Evolutionary conservation across 2,888 invertebrate species (phyloP).

Genomic region (Brachyopa scutellaris): DNA sequence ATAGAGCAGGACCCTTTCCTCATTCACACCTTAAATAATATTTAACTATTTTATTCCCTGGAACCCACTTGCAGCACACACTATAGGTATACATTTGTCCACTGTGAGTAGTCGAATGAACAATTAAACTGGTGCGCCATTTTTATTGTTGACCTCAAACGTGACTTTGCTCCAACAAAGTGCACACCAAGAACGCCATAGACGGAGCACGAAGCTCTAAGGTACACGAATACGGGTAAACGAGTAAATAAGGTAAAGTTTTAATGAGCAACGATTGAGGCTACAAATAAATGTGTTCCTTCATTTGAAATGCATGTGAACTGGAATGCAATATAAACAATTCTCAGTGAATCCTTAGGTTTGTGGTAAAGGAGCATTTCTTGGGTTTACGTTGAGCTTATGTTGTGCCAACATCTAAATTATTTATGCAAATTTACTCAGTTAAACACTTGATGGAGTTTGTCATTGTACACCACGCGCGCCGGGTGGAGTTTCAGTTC

Average conservation of each 20-base stretch:
- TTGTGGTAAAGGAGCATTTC: too few relatives aligned
- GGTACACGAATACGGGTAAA: too few relatives aligned
- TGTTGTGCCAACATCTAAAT: not conserved
- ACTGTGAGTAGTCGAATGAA: not conserved
- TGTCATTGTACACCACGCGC: not conserved
- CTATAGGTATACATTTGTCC: not conserved
- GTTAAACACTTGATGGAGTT: not conserved
- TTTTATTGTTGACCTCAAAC: constrained; percentile 43
- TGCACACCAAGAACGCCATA: not conserved
- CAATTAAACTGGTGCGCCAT: constrained; percentile 3
- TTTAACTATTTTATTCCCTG: too few relatives aligned
- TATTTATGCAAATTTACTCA: constrained; percentile 3
- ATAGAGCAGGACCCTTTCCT: too few relatives aligned
- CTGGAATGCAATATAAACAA: constrained; percentile 2
- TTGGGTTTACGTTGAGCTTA: not conserved
- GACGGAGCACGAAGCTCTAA: not conserved
- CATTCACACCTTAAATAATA: too few relatives aligned
- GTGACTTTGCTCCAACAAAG: constrained; percentile 21
- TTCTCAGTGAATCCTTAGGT: not conserved
- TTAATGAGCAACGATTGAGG: constrained; percentile 29
- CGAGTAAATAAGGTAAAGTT: not conserved
- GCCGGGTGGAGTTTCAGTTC: too few relatives aligned
- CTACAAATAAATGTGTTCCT: not conserved
- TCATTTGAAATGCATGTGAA: not conserved
- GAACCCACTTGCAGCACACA: not conserved